A percentile compares a stretch with the other conserved stretches of the same genome.
Evolutionary conservation across 2,797 vertebrate species (phyloP).

Genomic region (Sciurus carolinensis): DNA sequence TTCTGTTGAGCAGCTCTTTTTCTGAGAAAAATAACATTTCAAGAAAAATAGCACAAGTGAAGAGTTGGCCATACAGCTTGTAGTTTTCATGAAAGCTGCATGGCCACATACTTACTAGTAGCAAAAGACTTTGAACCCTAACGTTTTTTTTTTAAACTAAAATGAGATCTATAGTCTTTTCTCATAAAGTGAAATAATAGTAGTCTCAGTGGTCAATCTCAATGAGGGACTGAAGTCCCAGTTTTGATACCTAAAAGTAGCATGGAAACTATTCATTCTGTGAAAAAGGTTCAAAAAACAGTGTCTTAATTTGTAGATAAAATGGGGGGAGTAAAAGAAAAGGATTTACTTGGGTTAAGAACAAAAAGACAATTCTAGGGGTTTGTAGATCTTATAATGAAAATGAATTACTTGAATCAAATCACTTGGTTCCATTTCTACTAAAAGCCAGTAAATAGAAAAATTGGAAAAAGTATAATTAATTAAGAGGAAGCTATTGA

Average conservation of each 20-base stretch:
- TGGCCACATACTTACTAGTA: background rate
- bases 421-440: slow-evolving; percentile 13
- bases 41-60: background rate
- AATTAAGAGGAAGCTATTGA: background rate
- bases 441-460: background rate
- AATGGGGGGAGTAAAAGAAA: background rate
- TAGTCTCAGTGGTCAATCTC: background rate
- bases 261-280: background rate
- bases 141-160: no score
- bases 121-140: background rate
- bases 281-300: slow-evolving; percentile 10
- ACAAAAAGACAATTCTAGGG: slow-evolving; percentile 1
- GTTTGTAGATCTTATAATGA: background rate
- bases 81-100: background rate
- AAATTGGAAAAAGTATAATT: background rate
- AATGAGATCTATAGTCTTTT: no score
- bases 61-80: background rate
- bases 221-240: background rate
- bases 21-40: background rate
- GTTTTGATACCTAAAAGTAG: background rate
- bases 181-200: no score
- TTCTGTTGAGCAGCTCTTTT: slow-evolving; percentile 30
- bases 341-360: slow-evolving; percentile 9
- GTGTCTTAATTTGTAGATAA: background rate
- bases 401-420: slow-evolving; percentile 41